Evolutionary conservation across 2,888 invertebrate genomes (phyloP).

Genomic region (Prosapia bicincta): DNA sequence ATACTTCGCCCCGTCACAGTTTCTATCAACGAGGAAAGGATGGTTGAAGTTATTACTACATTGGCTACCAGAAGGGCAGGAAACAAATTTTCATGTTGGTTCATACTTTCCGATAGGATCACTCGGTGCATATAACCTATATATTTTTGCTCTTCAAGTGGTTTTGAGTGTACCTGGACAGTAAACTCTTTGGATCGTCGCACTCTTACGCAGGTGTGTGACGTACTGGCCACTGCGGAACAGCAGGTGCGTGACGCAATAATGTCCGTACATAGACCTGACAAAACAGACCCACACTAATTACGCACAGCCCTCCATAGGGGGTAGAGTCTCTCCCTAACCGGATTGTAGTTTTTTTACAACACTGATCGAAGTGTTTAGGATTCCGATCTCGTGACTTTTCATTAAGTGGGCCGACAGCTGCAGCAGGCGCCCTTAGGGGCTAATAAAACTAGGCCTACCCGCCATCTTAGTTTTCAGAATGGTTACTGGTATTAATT

Average conservation of each 20-base stretch:
- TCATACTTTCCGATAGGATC: too few relatives aligned
- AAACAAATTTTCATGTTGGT: too few relatives aligned
- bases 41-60: too few relatives aligned
- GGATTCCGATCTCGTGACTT: not conserved
- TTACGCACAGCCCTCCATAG: not conserved
- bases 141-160: too few relatives aligned
- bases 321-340: not conserved
- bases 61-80: too few relatives aligned
- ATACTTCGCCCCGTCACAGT: too few relatives aligned
- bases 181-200: too few relatives aligned
- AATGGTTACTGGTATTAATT: not conserved
- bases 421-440: not conserved
- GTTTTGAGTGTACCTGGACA: too few relatives aligned
- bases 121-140: too few relatives aligned
- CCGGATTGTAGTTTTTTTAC: not conserved
- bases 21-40: too few relatives aligned
- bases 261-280: not conserved
- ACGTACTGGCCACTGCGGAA: not conserved
- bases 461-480: not conserved
- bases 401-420: slow-evolving; percentile 2
- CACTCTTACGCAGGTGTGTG: too few relatives aligned
- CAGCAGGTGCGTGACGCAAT: not conserved
- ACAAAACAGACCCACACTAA: not conserved
- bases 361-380: not conserved
- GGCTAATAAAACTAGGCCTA: not conserved